Conservation (phyloP, 2,888 invertebrate species). For the Crossocerus cetratus region DNA sequence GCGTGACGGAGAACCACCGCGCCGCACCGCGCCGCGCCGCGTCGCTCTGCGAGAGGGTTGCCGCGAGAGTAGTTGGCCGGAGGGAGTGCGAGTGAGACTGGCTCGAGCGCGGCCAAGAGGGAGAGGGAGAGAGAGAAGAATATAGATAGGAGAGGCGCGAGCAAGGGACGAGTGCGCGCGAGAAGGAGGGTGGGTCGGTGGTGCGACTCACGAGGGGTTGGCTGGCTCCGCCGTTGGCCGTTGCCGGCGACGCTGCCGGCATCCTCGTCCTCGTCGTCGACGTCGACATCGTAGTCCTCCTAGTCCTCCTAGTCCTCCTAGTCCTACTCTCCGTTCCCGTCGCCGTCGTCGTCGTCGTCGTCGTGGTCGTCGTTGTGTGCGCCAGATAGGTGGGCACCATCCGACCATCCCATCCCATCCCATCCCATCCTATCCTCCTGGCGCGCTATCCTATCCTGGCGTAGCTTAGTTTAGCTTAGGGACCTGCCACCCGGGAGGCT, state of each 20-base stretch:
- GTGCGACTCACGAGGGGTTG: conserved; percentile 59
- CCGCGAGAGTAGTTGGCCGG: conserved; percentile 38
- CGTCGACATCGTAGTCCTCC: conserved; percentile 23
- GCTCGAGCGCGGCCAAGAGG: conserved; percentile 23
- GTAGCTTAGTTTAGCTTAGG: conserved; percentile 73
- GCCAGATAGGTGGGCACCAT: conserved; percentile 60
- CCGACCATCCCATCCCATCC: conserved; percentile 63
- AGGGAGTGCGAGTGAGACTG: conserved; percentile 38
- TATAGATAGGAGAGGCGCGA: too few species aligned
- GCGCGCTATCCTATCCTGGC: conserved; percentile 67
- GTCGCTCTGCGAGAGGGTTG: conserved; percentile 32
- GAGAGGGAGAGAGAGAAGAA: conserved; percentile 47
- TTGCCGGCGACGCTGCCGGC: conserved; percentile 26
- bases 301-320: conserved; percentile 30
- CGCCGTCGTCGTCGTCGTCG: conserved; percentile 39
- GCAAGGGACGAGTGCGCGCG: too few species aligned
- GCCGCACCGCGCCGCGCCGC: too few species aligned
- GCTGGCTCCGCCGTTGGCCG: conserved; percentile 28
- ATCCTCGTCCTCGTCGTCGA: conserved; percentile 16
- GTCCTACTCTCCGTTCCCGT: conserved; percentile 28
- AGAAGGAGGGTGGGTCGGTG: conserved; percentile 52
- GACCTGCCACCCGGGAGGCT: conserved; percentile 58
- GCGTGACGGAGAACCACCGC: conserved; percentile 46
- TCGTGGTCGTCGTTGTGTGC: conserved; percentile 45
- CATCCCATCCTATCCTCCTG: conserved; percentile 63